Conservation (phyloP, 2,797 vertebrate species). For the Furcifer pardalis region DNA sequence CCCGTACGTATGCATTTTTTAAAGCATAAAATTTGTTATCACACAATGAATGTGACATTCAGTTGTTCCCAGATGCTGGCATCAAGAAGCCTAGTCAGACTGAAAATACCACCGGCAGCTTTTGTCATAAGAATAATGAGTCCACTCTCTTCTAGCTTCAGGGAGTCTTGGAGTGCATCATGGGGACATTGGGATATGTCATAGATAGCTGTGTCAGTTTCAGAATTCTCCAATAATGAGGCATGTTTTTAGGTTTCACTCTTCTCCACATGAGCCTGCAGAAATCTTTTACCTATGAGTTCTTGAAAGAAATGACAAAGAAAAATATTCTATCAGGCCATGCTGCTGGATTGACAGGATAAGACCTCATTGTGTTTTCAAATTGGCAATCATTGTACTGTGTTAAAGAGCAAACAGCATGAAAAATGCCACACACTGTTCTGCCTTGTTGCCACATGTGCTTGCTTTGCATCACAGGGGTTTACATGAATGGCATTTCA, state of each 20-base stretch:
- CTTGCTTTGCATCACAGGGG: not conserved
- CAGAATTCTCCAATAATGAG: not conserved
- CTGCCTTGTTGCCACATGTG: constrained; percentile 7
- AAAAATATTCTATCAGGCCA: constrained; percentile 16
- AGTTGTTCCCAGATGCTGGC: not conserved
- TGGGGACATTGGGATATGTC: not conserved
- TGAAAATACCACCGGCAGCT: not conserved
- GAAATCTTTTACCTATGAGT: not conserved
- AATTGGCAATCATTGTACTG: constrained; percentile 16
- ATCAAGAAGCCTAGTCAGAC: not conserved
- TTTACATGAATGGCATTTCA: constrained; percentile 10
- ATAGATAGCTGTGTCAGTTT: not conserved
- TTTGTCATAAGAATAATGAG: constrained; percentile 20
- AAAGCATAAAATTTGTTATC: not conserved
- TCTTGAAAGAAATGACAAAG: constrained; percentile 30
- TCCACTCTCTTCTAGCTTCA: not conserved
- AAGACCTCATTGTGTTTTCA: constrained; percentile 37
- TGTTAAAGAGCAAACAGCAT: constrained; percentile 3
- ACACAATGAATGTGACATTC: not conserved
- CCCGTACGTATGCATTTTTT: too few relatives aligned
- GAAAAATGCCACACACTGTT: not conserved
- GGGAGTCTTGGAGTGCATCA: not conserved
- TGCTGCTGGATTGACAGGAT: constrained; percentile 13
- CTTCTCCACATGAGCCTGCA: not conserved
- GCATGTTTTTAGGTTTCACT: constrained; percentile 13